A percentile compares a stretch with the other conserved stretches of the same genome.
Conservation (phyloP, 2,888 invertebrate species). For the Tiliacea citrago region DNA sequence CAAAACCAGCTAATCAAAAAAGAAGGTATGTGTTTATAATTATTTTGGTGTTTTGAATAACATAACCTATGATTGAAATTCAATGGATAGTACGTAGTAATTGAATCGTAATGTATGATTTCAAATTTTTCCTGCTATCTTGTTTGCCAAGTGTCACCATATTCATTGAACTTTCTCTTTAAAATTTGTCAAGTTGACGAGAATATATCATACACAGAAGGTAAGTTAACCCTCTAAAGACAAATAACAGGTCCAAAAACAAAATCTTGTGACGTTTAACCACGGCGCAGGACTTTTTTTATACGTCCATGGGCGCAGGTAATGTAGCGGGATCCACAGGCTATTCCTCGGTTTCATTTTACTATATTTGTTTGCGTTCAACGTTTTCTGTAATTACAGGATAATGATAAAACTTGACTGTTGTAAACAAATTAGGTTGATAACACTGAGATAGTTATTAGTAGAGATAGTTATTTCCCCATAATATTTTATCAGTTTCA, state of each 20-base stretch:
- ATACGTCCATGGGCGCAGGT: too few relatives aligned
- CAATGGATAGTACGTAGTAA: constrained; percentile 2
- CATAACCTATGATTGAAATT: constrained; percentile 46
- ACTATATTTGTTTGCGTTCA: constrained; percentile 21
- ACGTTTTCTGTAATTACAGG: constrained; percentile 54
- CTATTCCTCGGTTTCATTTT: constrained; percentile 21
- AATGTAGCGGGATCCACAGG: constrained; percentile 42
- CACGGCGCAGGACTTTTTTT: constrained; percentile 28
- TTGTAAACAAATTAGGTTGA: constrained; percentile 56
- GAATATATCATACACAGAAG: constrained; percentile 27
- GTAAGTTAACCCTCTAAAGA: constrained; percentile 2
- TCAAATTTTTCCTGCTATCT: constrained; percentile 66
- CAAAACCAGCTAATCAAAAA: constrained; percentile 92
- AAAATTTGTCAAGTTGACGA: constrained; percentile 38
- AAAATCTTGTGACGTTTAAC: neutral
- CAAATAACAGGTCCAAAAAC: neutral
- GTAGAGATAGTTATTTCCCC: constrained; percentile 25
- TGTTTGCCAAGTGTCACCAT: constrained; percentile 64
- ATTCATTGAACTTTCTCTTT: constrained; percentile 72
- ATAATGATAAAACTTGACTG: constrained; percentile 44
- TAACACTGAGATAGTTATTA: constrained; percentile 10
- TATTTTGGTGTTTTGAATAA: constrained; percentile 49
- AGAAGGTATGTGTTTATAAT: constrained; percentile 90
- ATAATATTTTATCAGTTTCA: constrained; percentile 21
- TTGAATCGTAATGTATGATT: constrained; percentile 32